These are phyloP conservation scores for Myotis lucifugus DNA, from an alignment of 2,113 vertebrate species.

Conservation along the genomic window DNA sequence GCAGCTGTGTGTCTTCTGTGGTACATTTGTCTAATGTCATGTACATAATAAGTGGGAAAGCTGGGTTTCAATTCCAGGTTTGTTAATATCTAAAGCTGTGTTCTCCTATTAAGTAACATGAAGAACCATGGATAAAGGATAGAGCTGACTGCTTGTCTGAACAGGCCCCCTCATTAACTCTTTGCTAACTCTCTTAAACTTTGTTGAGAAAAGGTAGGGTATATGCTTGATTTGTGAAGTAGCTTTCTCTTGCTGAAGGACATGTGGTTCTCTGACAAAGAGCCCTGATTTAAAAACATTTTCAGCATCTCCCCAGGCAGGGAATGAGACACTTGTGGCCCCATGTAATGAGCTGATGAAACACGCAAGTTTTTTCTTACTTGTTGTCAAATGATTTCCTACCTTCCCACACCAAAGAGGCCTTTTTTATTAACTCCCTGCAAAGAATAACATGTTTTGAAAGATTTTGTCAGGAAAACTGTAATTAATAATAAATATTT, in stretches of 20 bases:
- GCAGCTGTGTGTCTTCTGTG: not conserved
- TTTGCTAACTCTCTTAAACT: not conserved
- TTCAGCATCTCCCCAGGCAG: not conserved
- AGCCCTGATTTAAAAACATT: not conserved
- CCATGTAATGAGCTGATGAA: not conserved
- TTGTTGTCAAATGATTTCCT: conserved; percentile 43
- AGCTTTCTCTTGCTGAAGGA: not conserved
- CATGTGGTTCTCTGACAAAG: not conserved
- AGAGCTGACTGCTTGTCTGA: not conserved
- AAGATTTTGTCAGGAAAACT: conserved; percentile 37
- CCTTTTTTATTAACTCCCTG: not conserved
- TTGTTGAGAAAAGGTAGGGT: not conserved
- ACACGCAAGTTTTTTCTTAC: not conserved
- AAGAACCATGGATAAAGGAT: not conserved
- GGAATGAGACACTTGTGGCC: not conserved
- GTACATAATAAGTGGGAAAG: not conserved
- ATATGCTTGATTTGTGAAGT: not conserved
- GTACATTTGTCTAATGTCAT: not conserved
- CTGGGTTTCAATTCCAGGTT: not conserved
- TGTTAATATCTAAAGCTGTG: not conserved
- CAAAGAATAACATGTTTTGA: not conserved
- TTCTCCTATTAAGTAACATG: not conserved
- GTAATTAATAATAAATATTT: conserved; percentile 48
- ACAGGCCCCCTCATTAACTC: not conserved
- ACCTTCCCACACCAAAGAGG: not conserved